Evolutionary conservation across 2,888 invertebrate species (phyloP), one percentile per base, ranked within the genome.

Genomic region (Meghimatium bilineatum): DNA sequence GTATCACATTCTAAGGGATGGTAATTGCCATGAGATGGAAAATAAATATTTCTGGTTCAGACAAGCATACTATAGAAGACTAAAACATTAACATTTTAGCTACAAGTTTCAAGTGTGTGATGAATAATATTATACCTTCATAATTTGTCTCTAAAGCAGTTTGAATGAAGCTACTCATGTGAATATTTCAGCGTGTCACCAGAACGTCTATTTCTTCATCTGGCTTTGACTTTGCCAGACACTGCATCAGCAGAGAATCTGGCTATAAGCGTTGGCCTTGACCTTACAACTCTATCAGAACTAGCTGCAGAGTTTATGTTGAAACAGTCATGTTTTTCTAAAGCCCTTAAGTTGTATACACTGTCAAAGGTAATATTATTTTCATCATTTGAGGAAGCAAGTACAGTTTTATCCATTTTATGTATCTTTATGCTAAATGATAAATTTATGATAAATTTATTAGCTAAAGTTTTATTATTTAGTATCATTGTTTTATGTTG

Each of bases 251-350:
- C 95, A 14, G 95, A 95, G 88, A 94, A 94, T 88, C 91, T 96
- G 67, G 95, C 95, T 0, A 93, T 94, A 77, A 94, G 95, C 84
- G 88, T 93, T 17, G 95, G 95, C 76, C 93, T 96, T 80, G 95
- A 96, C 89, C 94, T 96, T 77, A 95, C 96, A 81, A 94, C 96
- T 80, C 94, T 97, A 87, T 93, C 93, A 86, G 96, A 97, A 92
- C 95, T 96, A 89, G 96, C 97, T 52, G 97, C 97, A 0, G 97
- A 97, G 93, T 95, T 96, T 93, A 95, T 97, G 90, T 94, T 98
- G 91, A 95, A 96, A 6, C 95, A 96, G 86, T 96, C 96, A 26
- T 95, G 96, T 88, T 95, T 96, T 86, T 95, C 96, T 78, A 96
- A 96, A 85, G 97, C 97, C 0, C 95, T 96, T 87, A 95, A 96